Evolutionary conservation across 2,113 vertebrate genomes (phyloP).

Genomic region (Python bivittatus): DNA sequence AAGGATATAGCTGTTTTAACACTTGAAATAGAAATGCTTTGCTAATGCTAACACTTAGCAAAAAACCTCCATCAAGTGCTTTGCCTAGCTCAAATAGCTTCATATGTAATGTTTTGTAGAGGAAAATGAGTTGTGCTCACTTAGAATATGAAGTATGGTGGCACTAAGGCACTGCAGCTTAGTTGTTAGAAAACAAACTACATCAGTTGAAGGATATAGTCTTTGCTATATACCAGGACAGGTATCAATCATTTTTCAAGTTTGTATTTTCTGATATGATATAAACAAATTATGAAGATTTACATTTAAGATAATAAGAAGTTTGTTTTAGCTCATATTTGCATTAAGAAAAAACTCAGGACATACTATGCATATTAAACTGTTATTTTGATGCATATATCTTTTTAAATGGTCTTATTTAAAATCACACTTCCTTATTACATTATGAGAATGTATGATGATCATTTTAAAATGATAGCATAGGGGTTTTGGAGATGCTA

Average conservation of each 20-base stretch:
- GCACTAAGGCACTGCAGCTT: neutral
- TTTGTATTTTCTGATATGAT: neutral
- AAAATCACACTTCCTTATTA: slow-evolving; percentile 25
- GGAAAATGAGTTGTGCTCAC: neutral
- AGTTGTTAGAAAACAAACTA: neutral
- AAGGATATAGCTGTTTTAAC: neutral
- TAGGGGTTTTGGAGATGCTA: slow-evolving; percentile 39
- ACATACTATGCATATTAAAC: slow-evolving; percentile 2
- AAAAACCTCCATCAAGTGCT: neutral
- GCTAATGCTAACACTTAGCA: neutral
- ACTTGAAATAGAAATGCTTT: neutral
- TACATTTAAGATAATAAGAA: neutral
- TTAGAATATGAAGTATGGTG: neutral
- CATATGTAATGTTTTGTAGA: neutral
- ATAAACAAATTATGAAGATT: neutral
- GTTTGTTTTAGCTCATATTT: neutral
- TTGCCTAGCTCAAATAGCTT: neutral
- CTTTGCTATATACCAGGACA: neutral
- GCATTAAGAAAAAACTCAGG: neutral
- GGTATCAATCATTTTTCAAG: neutral
- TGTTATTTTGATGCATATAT: slow-evolving; percentile 46
- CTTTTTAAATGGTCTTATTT: slow-evolving; percentile 25
- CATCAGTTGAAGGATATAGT: neutral
- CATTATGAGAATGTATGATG: slow-evolving; percentile 30
- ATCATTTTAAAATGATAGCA: slow-evolving; percentile 43